Percentiles rank a stretch among this genome's conserved stretches.
phyloP scores from a whole-genome alignment of 2,113 vertebrate species.

The Halichoeres trimaculatus region DNA sequence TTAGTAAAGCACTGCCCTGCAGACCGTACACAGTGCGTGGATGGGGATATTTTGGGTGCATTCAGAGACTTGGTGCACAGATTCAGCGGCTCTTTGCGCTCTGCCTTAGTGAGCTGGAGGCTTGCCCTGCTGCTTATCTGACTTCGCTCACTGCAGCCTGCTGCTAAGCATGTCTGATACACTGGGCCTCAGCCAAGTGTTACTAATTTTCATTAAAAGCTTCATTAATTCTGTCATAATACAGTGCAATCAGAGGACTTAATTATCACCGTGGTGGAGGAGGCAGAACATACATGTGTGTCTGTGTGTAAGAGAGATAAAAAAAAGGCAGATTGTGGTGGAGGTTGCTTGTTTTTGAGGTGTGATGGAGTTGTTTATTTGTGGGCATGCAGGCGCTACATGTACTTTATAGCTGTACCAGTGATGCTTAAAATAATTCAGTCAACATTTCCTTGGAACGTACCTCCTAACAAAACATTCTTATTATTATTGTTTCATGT shows the following conservation, averaged over 20 bases:
- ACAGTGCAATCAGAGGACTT: conserved; percentile 70
- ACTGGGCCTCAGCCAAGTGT: conserved; percentile 67
- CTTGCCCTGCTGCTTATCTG: conserved; percentile 62
- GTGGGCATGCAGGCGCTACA: neutral
- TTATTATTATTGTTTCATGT: neutral
- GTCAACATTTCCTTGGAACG: neutral
- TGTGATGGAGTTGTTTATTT: conserved; percentile 22
- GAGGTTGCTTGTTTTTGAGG: neutral
- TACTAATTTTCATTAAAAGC: conserved; percentile 83
- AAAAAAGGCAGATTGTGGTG: neutral
- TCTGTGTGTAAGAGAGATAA: conserved; percentile 13
- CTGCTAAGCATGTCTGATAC: conserved; percentile 62
- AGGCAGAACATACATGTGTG: conserved; percentile 8
- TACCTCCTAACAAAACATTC: neutral
- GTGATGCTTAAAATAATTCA: neutral
- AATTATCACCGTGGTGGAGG: conserved; percentile 65
- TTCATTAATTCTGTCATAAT: conserved; percentile 83
- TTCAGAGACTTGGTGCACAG: conserved; percentile 25
- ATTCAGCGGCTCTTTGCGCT: conserved; percentile 31
- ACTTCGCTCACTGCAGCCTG: conserved; percentile 52
- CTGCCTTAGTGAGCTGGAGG: conserved; percentile 53
- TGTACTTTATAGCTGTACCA: neutral
- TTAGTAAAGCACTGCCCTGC: conserved; percentile 27
- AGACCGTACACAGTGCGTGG: conserved; percentile 23
- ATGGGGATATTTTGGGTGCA: conserved; percentile 43